These are phyloP conservation scores for Himalopsyche japonica DNA, from an alignment of 2,888 invertebrate species.

Conservation along the genomic window DNA sequence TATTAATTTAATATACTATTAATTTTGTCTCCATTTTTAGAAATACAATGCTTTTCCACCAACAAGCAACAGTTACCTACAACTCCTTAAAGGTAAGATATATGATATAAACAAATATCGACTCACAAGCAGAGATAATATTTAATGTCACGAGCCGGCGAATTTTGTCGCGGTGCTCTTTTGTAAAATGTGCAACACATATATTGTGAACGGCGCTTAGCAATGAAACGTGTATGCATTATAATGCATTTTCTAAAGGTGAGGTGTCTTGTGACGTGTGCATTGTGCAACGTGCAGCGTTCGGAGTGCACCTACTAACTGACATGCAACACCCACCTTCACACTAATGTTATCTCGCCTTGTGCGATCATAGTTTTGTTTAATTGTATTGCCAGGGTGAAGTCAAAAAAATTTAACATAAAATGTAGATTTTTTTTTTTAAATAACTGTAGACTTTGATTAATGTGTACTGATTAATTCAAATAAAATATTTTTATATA, in stretches of 20 bases:
- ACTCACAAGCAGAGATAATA: background rate
- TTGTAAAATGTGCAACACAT: background rate
- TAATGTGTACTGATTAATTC: no score
- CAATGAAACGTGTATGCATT: background rate
- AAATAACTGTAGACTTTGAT: no score
- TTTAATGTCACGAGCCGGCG: background rate
- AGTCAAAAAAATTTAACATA: background rate
- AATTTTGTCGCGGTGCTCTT: background rate
- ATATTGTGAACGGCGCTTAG: background rate
- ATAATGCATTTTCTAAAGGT: background rate
- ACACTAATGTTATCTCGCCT: conserved; percentile 15
- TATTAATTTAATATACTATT: no score
- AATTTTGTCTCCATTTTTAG: no score
- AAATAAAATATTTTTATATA: no score
- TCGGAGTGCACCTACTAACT: background rate
- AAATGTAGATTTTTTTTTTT: no score
- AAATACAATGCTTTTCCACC: no score
- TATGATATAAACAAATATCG: no score
- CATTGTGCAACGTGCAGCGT: background rate
- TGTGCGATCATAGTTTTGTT: conserved; percentile 10
- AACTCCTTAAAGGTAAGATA: no score
- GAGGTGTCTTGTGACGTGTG: conserved; percentile 3
- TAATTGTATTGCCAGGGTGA: conserved; percentile 2
- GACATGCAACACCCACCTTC: background rate
- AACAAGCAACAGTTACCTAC: no score